Base-by-base conservation (phyloP, 2,888 invertebrate genomes). In the Hoplodrina ambigua region DNA sequence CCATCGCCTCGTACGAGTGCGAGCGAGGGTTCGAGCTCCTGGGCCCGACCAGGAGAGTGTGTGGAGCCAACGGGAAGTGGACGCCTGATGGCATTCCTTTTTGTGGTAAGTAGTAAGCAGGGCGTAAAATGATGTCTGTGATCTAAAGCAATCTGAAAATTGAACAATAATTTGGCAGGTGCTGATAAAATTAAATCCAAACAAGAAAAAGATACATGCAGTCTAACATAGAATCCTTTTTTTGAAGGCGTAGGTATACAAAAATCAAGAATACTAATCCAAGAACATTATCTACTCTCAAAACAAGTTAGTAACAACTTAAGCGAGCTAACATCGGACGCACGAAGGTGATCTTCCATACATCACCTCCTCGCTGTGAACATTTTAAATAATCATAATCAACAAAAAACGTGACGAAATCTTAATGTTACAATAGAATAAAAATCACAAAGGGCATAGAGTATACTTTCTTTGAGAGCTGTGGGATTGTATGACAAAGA, bases 51-150 rank as follows among this genome's bases (percentile, higher is more conserved):
- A 93, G 98, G 75, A 96, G 98, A 76, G 96, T 97, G 20, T 99
- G 99, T 88, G 97, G 97, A 59, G 81, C 92, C 0, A 97, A 97
- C 83, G 98, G 98, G 15, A 96, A 96, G 54, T 99, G 99, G 99
- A 93, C 97, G 10, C 99, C 99, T 0, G 98, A 98, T 89, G 99
- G 99, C 69, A 98, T 99, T 85, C 99, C 99, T 8, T 99, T 99
- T 93, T 99, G 99, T 93, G 99, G 99, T 99, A 92, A 98, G 98
- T 97, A 13, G 5, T 52, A 19, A 20, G 10, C 13, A 30, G 37
- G 33, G 33, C 33, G 33, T 25, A 33, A 33, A 33, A 33, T 4
- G 33, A 33, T 6, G 33, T 33, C 2, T 37, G 37, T 10, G 37
- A 37, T 10, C 8, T 8, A 37, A 37, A 37, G 37, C 10, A 37